Evolutionary conservation across 2,797 vertebrate genomes (phyloP).

Genomic region (Gymnoscopelus microlampas): DNA sequence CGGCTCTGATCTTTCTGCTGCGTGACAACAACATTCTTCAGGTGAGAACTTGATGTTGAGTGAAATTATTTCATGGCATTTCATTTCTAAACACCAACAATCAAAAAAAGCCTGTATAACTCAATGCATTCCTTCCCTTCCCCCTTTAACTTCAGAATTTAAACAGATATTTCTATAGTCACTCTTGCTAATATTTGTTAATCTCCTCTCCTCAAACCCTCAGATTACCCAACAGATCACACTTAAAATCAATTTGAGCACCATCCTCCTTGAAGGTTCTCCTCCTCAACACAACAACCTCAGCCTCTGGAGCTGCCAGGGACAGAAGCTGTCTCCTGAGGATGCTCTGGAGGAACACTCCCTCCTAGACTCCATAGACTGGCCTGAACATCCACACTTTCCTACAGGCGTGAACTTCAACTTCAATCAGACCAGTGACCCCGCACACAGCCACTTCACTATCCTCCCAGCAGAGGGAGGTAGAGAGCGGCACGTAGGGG

Average conservation of each 20-base stretch:
- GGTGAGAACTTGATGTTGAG: background rate
- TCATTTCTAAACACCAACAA: too few species aligned
- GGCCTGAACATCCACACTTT: constrained; percentile 44
- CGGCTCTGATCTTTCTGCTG: background rate
- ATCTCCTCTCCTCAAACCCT: background rate
- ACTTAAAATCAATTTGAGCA: background rate
- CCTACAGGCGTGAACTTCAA: background rate
- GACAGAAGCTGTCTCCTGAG: background rate
- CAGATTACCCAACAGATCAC: background rate
- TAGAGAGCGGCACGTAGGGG: constrained; percentile 38
- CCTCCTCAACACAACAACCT: background rate
- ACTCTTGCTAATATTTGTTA: background rate
- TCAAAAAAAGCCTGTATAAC: too few species aligned
- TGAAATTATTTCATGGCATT: too few species aligned
- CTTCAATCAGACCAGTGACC: constrained; percentile 36
- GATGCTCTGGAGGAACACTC: constrained; percentile 14
- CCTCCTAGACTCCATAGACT: constrained; percentile 29
- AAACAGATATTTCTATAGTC: background rate
- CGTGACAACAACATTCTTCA: background rate
- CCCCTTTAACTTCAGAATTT: too few species aligned
- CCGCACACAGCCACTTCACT: constrained; percentile 41
- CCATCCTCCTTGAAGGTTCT: background rate
- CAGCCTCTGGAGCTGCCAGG: constrained; percentile 23
- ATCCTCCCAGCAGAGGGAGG: constrained; percentile 20
- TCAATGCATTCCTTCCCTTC: too few species aligned